Percentiles rank a stretch among this genome's conserved stretches.
Evolutionary conservation across 2,797 vertebrate genomes (phyloP).

Genomic region (Aselliscus stoliczkanus): DNA sequence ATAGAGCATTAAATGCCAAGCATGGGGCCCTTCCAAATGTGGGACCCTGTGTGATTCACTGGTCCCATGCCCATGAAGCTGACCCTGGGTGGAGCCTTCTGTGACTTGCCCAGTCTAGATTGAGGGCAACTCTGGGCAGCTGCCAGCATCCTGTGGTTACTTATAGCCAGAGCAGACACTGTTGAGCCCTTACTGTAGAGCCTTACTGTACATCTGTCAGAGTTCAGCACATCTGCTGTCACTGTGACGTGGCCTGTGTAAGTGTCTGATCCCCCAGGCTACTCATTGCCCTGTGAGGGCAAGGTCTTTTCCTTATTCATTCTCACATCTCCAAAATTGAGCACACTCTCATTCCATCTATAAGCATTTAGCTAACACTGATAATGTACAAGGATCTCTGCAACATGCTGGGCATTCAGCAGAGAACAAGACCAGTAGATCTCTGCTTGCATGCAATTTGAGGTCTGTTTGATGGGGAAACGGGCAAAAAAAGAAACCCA

Average conservation of each 20-base stretch:
- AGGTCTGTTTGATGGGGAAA: not conserved
- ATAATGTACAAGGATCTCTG: not conserved
- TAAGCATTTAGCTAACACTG: not conserved
- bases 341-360: not conserved
- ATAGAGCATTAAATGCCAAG: not conserved
- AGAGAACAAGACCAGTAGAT: not conserved
- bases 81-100: not conserved
- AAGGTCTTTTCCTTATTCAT: not conserved
- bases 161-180: not conserved
- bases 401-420: not conserved
- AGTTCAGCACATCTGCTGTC: not conserved
- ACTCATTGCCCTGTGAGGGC: not conserved
- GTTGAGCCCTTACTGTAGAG: too few relatives aligned
- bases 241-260: not conserved
- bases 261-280: too few relatives aligned
- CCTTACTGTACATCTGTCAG: not conserved
- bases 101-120: not conserved
- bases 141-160: not conserved
- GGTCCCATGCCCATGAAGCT: not conserved
- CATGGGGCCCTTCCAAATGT: not conserved
- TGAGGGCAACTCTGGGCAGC: not conserved
- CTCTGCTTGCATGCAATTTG: not conserved
- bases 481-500: not conserved
- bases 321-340: not conserved
- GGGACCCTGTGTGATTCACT: not conserved